phyloP scores from a whole-genome alignment of 2,113 vertebrate genomes.

The Hippocampus barbouri region DNA sequence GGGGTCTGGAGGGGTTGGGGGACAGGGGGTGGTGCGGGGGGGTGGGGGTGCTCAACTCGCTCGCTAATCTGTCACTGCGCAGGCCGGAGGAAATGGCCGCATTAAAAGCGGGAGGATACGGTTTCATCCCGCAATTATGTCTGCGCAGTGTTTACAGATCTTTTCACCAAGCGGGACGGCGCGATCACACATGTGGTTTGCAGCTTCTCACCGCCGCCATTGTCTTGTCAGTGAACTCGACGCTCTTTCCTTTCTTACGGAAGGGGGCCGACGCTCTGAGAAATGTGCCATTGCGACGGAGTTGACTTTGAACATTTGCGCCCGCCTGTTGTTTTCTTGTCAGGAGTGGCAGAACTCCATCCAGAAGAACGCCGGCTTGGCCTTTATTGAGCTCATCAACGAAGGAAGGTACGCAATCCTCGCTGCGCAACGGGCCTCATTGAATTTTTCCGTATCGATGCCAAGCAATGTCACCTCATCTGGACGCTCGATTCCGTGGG shows the following conservation, averaged over 20 bases:
- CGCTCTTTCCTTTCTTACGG: constrained; percentile 44
- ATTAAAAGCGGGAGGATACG: constrained; percentile 68
- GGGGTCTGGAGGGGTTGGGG: constrained; percentile 36
- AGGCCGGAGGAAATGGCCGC: constrained; percentile 72
- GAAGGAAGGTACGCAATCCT: constrained; percentile 85
- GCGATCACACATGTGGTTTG: constrained; percentile 49
- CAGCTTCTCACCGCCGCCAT: constrained; percentile 39
- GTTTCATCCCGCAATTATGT: constrained; percentile 73
- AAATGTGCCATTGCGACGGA: constrained; percentile 30
- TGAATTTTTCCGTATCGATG: not conserved
- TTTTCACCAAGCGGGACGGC: constrained; percentile 58
- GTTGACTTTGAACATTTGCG: constrained; percentile 14
- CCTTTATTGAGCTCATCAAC: constrained; percentile 98
- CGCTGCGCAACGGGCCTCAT: not conserved
- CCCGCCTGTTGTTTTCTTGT: constrained; percentile 50
- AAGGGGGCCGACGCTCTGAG: constrained; percentile 12
- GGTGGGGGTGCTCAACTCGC: constrained; percentile 58
- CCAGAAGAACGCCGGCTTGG: constrained; percentile 97
- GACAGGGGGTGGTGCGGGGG: not conserved
- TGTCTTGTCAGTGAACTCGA: constrained; percentile 28
- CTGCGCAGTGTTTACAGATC: constrained; percentile 70
- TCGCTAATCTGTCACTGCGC: constrained; percentile 74
- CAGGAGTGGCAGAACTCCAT: constrained; percentile 99
- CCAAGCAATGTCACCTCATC: not conserved
- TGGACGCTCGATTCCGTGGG: no score